These are phyloP conservation scores for Bhutanitis thaidina DNA, from an alignment of 2,888 invertebrate species.

Conservation along the genomic window DNA sequence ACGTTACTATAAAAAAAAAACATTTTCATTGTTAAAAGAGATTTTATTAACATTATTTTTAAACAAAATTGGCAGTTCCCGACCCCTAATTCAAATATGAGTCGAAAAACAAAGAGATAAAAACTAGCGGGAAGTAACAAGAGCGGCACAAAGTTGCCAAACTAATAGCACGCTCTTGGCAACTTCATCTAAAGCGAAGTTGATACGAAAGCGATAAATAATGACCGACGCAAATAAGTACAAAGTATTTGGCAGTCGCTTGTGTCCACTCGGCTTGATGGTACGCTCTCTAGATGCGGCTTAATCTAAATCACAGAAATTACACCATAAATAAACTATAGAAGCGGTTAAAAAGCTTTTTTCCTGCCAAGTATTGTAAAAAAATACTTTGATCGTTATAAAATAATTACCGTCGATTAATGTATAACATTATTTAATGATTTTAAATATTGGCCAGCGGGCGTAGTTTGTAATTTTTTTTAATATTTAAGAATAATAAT, in stretches of 20 bases:
- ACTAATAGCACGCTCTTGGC: constrained; percentile 55
- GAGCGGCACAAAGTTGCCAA: constrained; percentile 34
- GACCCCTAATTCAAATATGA: constrained; percentile 27
- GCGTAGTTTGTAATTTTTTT: too few relatives aligned
- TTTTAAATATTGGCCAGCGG: too few relatives aligned
- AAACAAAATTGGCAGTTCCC: constrained; percentile 14
- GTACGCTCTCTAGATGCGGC: constrained; percentile 42
- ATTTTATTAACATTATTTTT: constrained; percentile 4
- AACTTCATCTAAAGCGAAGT: constrained; percentile 46
- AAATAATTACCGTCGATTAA: too few relatives aligned
- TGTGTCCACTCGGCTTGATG: constrained; percentile 47
- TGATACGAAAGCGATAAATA: constrained; percentile 70
- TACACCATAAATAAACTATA: too few relatives aligned
- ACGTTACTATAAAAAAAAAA: too few relatives aligned
- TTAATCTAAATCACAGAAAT: background rate
- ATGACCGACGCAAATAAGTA: constrained; percentile 67
- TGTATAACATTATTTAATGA: too few relatives aligned
- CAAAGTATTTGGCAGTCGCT: constrained; percentile 71
- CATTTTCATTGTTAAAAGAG: background rate
- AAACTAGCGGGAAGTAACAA: constrained; percentile 41
- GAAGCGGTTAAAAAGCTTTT: too few relatives aligned
- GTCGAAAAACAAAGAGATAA: constrained; percentile 48
- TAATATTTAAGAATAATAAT: too few relatives aligned
- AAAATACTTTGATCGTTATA: too few relatives aligned
- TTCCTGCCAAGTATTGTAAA: too few relatives aligned